Conservation (phyloP, 1,140 invertebrate genomes). For the Calosoma granatense region DNA sequence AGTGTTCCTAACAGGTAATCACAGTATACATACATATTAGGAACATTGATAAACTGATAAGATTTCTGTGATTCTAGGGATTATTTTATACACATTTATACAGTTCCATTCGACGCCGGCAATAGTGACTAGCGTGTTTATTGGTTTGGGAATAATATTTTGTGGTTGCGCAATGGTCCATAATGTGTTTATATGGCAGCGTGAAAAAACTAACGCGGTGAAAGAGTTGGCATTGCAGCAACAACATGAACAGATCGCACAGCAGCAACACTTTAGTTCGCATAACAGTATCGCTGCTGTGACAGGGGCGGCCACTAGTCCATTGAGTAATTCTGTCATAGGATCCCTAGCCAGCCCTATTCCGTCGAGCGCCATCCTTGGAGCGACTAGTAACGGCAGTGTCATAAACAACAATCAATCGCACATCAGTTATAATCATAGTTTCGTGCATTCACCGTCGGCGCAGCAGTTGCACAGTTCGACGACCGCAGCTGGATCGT, state of each 20-base stretch:
- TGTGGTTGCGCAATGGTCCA: slow-evolving; percentile 88
- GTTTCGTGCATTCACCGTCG: slow-evolving; percentile 24
- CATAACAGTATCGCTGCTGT: slow-evolving; percentile 24
- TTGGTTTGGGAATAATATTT: slow-evolving; percentile 81
- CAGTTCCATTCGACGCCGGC: slow-evolving; percentile 86
- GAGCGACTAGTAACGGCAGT: neutral
- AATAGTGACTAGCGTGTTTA: slow-evolving; percentile 78
- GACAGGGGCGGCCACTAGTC: slow-evolving; percentile 12
- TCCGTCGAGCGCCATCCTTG: neutral
- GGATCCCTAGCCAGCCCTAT: neutral
- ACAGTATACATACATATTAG: slow-evolving; percentile 9
- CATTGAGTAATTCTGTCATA: neutral
- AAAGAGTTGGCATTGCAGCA: slow-evolving; percentile 33
- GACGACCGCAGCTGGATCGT: slow-evolving; percentile 23
- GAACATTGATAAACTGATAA: neutral
- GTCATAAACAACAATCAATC: slow-evolving; percentile 23
- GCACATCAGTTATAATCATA: slow-evolving; percentile 29
- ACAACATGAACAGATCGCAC: slow-evolving; percentile 9
- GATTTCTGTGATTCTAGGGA: slow-evolving; percentile 46
- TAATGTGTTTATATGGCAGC: slow-evolving; percentile 89
- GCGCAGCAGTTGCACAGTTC: slow-evolving; percentile 9
- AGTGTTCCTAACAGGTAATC: slow-evolving; percentile 79
- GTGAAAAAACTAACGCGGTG: slow-evolving; percentile 59
- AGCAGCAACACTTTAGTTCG: slow-evolving; percentile 22
- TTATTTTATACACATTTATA: slow-evolving; percentile 85